Percentiles rank a stretch among this genome's conserved stretches.
These are phyloP conservation scores for Scaptomyza parva DNA, from an alignment of 2,888 invertebrate genomes.

Conservation along the genomic window DNA sequence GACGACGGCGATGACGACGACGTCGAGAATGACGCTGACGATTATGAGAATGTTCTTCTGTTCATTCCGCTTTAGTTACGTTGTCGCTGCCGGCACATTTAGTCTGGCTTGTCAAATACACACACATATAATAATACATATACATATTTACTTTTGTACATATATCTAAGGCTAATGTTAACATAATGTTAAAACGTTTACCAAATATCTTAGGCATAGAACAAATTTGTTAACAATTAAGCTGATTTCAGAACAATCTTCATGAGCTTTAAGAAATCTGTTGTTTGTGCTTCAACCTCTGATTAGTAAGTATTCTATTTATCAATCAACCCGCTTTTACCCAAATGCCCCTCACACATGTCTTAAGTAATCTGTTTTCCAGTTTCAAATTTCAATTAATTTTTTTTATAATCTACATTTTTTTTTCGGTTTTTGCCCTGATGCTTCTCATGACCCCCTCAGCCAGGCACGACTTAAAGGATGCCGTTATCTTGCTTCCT, in stretches of 20 bases:
- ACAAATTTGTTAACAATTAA: background rate
- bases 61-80: constrained; percentile 38
- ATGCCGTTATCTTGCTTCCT: constrained; percentile 35
- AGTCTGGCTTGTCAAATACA: constrained; percentile 36
- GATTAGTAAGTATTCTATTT: background rate
- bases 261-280: no score
- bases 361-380: constrained; percentile 35
- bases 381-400: constrained; percentile 44
- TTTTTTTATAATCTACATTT: constrained; percentile 33
- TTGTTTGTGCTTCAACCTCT: no score
- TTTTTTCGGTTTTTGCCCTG: constrained; percentile 25
- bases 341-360: background rate
- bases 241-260: no score
- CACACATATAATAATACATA: constrained; percentile 4
- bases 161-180: background rate
- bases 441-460: constrained; percentile 56
- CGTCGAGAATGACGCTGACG: constrained; percentile 22
- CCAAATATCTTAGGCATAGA: background rate
- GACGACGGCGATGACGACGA: constrained; percentile 2
- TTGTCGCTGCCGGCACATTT: constrained; percentile 43
- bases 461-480: constrained; percentile 18
- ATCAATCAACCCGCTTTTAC: background rate
- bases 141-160: background rate
- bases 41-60: constrained; percentile 42
- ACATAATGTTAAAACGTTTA: background rate